Evolutionary conservation across 2,797 vertebrate species (phyloP).

Genomic region (Gambusia yucatana): DNA sequence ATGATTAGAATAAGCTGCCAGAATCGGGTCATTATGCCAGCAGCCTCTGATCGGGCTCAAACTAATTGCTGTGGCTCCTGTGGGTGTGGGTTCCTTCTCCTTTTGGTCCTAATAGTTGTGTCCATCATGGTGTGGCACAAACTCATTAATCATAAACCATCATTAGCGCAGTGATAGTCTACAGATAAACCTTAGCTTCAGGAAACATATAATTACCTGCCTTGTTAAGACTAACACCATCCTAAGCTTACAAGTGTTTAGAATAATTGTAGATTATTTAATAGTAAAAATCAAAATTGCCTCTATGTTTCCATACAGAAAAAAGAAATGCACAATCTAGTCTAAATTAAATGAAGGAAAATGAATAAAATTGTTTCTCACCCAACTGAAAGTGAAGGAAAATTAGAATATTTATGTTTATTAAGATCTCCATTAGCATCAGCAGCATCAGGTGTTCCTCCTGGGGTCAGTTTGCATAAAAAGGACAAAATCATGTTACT

Average conservation of each 20-base stretch:
- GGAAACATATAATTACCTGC: slow-evolving; percentile 43
- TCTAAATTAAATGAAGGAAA: background rate
- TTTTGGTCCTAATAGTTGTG: slow-evolving; percentile 57
- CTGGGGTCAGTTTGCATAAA: too few relatives aligned
- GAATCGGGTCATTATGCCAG: slow-evolving; percentile 71
- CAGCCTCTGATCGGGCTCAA: slow-evolving; percentile 72
- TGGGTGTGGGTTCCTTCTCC: slow-evolving; percentile 57
- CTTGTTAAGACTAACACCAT: slow-evolving; percentile 15
- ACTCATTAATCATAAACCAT: slow-evolving; percentile 65
- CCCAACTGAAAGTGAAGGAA: background rate
- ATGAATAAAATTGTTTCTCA: background rate
- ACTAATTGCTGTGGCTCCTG: slow-evolving; percentile 69
- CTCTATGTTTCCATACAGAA: background rate
- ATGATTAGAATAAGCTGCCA: slow-evolving; percentile 69
- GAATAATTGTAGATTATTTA: background rate
- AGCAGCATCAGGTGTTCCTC: too few relatives aligned
- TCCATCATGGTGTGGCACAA: slow-evolving; percentile 56
- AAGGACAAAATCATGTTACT: too few relatives aligned
- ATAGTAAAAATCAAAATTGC: background rate
- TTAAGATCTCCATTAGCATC: too few relatives aligned
- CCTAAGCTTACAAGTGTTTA: slow-evolving; percentile 20
- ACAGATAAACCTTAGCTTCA: slow-evolving; percentile 50
- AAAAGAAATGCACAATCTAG: background rate
- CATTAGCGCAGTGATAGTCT: slow-evolving; percentile 56
- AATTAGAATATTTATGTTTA: background rate